Percentiles rank a stretch among this genome's conserved stretches.
These are phyloP conservation scores for Diplodus puntazzo DNA, from an alignment of 2,797 vertebrate species.

Conservation along the genomic window DNA sequence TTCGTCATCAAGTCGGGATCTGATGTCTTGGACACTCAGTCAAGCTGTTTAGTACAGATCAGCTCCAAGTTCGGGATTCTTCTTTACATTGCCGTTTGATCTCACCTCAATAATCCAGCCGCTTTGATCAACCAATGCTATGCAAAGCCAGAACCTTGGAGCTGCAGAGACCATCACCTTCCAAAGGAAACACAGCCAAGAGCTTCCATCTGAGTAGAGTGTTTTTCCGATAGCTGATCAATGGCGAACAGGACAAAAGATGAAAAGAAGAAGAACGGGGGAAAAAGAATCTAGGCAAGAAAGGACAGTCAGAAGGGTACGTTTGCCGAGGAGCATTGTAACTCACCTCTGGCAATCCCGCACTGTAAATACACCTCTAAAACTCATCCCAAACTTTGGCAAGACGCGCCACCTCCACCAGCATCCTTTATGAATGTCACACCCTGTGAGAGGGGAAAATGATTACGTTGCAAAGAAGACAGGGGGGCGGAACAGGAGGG, in stretches of 20 bases:
- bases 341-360: slow-evolving; percentile 66
- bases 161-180: background rate
- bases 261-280: slow-evolving; percentile 34
- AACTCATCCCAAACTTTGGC: slow-evolving; percentile 81
- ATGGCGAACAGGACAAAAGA: slow-evolving; percentile 35
- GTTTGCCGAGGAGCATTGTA: slow-evolving; percentile 57
- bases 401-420: slow-evolving; percentile 73
- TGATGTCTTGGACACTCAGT: slow-evolving; percentile 22
- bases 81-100: background rate
- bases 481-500: slow-evolving; percentile 66
- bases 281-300: slow-evolving; percentile 36
- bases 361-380: slow-evolving; percentile 68
- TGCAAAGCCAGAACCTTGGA: slow-evolving; percentile 4
- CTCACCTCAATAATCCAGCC: slow-evolving; percentile 2
- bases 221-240: slow-evolving; percentile 41
- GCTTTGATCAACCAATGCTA: slow-evolving; percentile 7
- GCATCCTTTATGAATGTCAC: slow-evolving; percentile 88
- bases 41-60: background rate
- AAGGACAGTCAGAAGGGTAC: slow-evolving; percentile 49
- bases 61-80: slow-evolving; percentile 1
- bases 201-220: slow-evolving; percentile 8
- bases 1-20: slow-evolving; percentile 14
- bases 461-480: slow-evolving; percentile 88
- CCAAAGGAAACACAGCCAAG: slow-evolving; percentile 9
- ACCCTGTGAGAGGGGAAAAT: slow-evolving; percentile 85